Conservation (phyloP, 2,888 invertebrate species). For the Leptothorax acervorum region DNA sequence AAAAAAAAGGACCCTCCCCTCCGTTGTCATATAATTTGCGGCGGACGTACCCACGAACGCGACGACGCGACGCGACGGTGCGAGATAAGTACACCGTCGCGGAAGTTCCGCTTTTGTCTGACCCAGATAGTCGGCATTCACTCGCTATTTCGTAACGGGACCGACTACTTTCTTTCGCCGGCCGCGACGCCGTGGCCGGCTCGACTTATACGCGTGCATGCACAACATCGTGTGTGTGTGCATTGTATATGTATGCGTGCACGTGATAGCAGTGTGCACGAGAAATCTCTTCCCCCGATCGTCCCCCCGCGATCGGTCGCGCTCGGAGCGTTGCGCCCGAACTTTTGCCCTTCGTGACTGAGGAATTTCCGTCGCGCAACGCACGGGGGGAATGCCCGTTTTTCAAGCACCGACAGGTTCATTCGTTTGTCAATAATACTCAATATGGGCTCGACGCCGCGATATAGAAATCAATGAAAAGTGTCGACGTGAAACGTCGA, state of each 20-base stretch:
- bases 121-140: conserved; percentile 84
- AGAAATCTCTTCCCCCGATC: neutral
- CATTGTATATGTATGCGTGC: neutral
- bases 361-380: neutral
- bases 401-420: neutral
- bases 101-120: conserved; percentile 85
- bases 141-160: conserved; percentile 85
- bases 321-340: neutral
- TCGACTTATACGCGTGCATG: conserved; percentile 48
- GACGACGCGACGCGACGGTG: neutral
- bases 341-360: neutral
- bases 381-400: neutral
- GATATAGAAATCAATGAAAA: neutral
- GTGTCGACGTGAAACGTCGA: neutral
- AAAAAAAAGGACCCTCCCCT: neutral
- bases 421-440: neutral
- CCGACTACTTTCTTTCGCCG: conserved; percentile 76
- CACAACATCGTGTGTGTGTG: conserved; percentile 6
- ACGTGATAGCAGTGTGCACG: neutral
- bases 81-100: conserved; percentile 65
- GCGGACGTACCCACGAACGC: neutral
- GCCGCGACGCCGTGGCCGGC: conserved; percentile 7
- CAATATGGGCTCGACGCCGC: too few relatives aligned
- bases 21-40: conserved; percentile 17
- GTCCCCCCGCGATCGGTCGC: neutral